These are phyloP conservation scores for Bathynomus jamesi DNA, from an alignment of 1,140 invertebrate species.

Conservation along the genomic window DNA sequence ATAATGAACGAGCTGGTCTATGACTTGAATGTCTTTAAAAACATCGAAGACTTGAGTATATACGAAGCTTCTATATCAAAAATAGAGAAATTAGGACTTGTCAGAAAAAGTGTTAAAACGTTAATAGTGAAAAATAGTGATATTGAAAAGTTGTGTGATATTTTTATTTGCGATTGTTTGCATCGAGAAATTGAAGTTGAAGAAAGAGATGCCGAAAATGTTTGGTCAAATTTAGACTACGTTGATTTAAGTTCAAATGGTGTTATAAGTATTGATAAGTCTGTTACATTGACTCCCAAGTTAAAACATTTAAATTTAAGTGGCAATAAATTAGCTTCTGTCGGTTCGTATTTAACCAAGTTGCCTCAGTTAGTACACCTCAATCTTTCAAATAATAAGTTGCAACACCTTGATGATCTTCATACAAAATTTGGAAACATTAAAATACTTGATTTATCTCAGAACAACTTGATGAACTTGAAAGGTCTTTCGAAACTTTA, in stretches of 20 bases:
- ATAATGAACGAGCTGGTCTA: slow-evolving; percentile 23
- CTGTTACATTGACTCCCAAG: slow-evolving; percentile 67
- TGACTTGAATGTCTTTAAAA: slow-evolving; percentile 30
- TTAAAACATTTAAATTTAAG: slow-evolving; percentile 60
- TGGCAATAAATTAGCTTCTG: slow-evolving; percentile 63
- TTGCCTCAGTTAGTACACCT: slow-evolving; percentile 67
- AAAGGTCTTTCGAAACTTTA: slow-evolving; percentile 73
- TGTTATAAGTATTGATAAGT: slow-evolving; percentile 66
- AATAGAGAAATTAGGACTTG: slow-evolving; percentile 42
- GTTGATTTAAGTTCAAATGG: slow-evolving; percentile 72
- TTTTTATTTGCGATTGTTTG: slow-evolving; percentile 68
- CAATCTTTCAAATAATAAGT: slow-evolving; percentile 64
- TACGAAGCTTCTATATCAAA: slow-evolving; percentile 50
- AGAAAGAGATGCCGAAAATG: slow-evolving; percentile 42
- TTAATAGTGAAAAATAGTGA: slow-evolving; percentile 55
- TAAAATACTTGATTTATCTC: slow-evolving; percentile 72
- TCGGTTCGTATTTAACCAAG: slow-evolving; percentile 63
- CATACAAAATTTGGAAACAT: slow-evolving; percentile 82
- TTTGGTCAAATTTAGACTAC: slow-evolving; percentile 58
- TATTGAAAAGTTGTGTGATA: slow-evolving; percentile 55
- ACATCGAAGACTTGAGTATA: slow-evolving; percentile 56
- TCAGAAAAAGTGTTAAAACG: slow-evolving; percentile 58
- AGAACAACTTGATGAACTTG: slow-evolving; percentile 70
- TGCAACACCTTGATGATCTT: slow-evolving; percentile 58
- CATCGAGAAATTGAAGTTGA: slow-evolving; percentile 48